Percentiles rank a stretch among this genome's conserved stretches.
Conservation (phyloP, 2,797 vertebrate species). For the Neopelma chrysocephalum region DNA sequence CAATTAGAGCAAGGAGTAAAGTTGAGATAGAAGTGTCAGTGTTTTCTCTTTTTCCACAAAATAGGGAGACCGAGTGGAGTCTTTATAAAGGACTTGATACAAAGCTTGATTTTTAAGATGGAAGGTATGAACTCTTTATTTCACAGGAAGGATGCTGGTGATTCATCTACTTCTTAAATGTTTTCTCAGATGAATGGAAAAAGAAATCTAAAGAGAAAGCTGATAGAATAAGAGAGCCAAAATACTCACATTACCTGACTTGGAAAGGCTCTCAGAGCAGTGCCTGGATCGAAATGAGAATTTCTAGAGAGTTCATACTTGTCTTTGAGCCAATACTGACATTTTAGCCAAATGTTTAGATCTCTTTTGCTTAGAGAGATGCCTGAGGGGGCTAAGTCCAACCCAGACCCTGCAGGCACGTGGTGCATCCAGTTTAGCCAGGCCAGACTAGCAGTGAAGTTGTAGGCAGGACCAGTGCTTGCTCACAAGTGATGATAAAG, state of each 20-base stretch:
- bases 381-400: background rate
- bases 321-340: background rate
- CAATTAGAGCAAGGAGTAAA: background rate
- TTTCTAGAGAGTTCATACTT: background rate
- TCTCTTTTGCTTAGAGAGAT: background rate
- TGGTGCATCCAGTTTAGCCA: background rate
- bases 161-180: background rate
- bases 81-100: background rate
- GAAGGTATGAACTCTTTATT: background rate
- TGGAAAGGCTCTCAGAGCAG: background rate
- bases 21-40: background rate
- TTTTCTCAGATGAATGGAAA: background rate
- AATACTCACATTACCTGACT: background rate
- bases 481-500: background rate
- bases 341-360: background rate
- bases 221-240: background rate
- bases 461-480: background rate
- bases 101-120: background rate
- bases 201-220: background rate
- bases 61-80: background rate
- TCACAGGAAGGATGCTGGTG: background rate
- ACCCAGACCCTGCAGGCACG: accelerated
- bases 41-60: background rate
- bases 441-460: background rate
- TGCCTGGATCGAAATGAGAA: background rate